A percentile compares a stretch with the other conserved stretches of the same genome.
Evolutionary conservation across 2,888 invertebrate species (phyloP).

Genomic region (Thalpophila matura): DNA sequence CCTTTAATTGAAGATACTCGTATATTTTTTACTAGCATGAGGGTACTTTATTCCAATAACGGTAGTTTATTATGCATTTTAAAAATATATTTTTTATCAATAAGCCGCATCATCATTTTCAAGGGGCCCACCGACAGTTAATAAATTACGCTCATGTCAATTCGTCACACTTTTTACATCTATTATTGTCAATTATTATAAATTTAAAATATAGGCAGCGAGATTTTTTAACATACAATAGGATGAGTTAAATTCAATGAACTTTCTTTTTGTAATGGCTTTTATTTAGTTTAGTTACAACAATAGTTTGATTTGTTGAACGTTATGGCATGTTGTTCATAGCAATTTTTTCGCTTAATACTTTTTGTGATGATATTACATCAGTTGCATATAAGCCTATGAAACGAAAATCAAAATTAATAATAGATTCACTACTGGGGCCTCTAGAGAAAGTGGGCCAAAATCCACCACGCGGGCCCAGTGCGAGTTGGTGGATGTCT

Average conservation of each 20-base stretch:
- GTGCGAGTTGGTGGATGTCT: too few species aligned
- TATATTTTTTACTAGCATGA: conserved; percentile 74
- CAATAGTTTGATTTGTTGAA: conserved; percentile 53
- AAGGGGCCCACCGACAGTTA: conserved; percentile 69
- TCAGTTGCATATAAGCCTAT: too few species aligned
- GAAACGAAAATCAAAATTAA: too few species aligned
- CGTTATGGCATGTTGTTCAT: conserved; percentile 28
- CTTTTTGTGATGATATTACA: too few species aligned
- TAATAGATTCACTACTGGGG: too few species aligned
- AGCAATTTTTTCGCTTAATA: conserved; percentile 4
- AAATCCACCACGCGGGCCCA: too few species aligned
- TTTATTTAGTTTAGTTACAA: conserved; percentile 44
- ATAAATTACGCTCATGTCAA: conserved; percentile 80
- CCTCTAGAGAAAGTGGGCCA: too few species aligned
- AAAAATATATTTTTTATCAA: conserved; percentile 82
- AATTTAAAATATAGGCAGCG: conserved; percentile 64
- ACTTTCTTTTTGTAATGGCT: conserved; percentile 53
- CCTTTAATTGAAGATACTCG: conserved; percentile 48
- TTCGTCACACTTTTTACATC: conserved; percentile 85
- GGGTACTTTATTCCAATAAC: conserved; percentile 83
- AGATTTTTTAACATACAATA: conserved; percentile 61
- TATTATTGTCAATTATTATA: conserved; percentile 78
- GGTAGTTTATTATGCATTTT: conserved; percentile 71
- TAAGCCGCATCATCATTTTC: conserved; percentile 69
- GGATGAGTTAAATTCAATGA: conserved; percentile 59